phyloP scores from a whole-genome alignment of 30 jellyfish, hydroid and myxozoan genomes.

The Turritopsis dohrnii region DNA sequence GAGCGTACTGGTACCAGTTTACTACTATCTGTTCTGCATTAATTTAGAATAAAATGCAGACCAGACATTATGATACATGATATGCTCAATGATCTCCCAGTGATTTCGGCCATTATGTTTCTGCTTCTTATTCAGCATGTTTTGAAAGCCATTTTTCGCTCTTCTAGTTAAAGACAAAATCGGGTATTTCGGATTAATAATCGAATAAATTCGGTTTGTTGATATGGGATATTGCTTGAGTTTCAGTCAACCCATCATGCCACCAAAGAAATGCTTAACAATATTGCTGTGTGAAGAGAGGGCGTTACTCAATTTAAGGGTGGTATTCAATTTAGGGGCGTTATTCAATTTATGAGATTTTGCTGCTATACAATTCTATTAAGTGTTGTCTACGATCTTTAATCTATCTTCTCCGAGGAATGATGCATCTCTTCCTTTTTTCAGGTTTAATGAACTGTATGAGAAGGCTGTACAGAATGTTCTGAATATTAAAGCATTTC shows the following conservation, averaged over 20 bases:
- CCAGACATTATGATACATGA: neutral
- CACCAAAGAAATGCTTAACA: too few species aligned
- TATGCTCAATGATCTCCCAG: neutral
- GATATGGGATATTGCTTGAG: too few species aligned
- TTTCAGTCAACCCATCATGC: too few species aligned
- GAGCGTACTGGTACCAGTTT: neutral
- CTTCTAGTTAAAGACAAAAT: neutral
- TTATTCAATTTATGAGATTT: too few species aligned
- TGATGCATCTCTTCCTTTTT: neutral
- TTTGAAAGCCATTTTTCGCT: neutral
- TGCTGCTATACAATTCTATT: too few species aligned
- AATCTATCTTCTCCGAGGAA: neutral
- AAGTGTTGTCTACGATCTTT: neutral
- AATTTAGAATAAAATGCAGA: neutral
- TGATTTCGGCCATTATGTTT: too few species aligned
- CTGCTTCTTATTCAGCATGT: neutral
- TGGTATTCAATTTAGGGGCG: too few species aligned
- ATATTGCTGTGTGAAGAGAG: too few species aligned
- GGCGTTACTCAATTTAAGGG: too few species aligned
- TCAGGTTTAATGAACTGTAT: neutral
- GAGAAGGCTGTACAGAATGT: constrained; percentile 14
- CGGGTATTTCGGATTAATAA: neutral
- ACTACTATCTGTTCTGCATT: neutral
- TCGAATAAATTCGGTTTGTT: neutral
- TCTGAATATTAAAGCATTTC: neutral